These are phyloP conservation scores for Melanargia galathea DNA, from an alignment of 2,888 invertebrate species.

Conservation along the genomic window DNA sequence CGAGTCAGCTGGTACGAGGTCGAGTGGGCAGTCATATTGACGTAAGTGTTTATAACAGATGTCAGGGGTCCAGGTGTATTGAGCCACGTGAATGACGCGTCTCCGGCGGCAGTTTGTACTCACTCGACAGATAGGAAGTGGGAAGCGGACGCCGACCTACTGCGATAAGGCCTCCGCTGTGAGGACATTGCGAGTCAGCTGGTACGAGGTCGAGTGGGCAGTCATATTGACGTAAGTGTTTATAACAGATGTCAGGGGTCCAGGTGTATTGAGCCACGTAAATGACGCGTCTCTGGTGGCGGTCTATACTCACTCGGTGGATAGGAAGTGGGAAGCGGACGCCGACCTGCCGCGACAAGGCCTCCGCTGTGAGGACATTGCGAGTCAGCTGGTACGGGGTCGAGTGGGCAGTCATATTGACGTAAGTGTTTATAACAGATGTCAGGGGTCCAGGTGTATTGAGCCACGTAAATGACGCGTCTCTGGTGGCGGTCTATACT, in stretches of 20 bases:
- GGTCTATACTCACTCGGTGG: slow-evolving; percentile 87
- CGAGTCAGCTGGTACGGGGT: slow-evolving; percentile 85
- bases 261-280: slow-evolving; percentile 87
- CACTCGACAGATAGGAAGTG: slow-evolving; percentile 87
- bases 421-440: slow-evolving; percentile 76
- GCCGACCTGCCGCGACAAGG: slow-evolving; percentile 78
- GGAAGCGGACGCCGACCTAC: slow-evolving; percentile 86
- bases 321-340: slow-evolving; percentile 89
- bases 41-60: slow-evolving; percentile 62
- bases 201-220: slow-evolving; percentile 85
- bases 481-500: slow-evolving; percentile 88
- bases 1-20: slow-evolving; percentile 85
- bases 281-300: slow-evolving; percentile 90
- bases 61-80: slow-evolving; percentile 80
- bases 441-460: too few species aligned
- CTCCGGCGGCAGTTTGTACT: slow-evolving; percentile 88
- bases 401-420: slow-evolving; percentile 86
- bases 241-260: slow-evolving; percentile 44
- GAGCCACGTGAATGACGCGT: slow-evolving; percentile 89
- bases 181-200: slow-evolving; percentile 89
- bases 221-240: slow-evolving; percentile 83
- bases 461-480: slow-evolving; percentile 90
- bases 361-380: slow-evolving; percentile 87
- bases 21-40: slow-evolving; percentile 86
- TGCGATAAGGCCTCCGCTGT: slow-evolving; percentile 63